Evolutionary conservation across 2,888 invertebrate species (phyloP).

Genomic region (Anarsia innoxiella): DNA sequence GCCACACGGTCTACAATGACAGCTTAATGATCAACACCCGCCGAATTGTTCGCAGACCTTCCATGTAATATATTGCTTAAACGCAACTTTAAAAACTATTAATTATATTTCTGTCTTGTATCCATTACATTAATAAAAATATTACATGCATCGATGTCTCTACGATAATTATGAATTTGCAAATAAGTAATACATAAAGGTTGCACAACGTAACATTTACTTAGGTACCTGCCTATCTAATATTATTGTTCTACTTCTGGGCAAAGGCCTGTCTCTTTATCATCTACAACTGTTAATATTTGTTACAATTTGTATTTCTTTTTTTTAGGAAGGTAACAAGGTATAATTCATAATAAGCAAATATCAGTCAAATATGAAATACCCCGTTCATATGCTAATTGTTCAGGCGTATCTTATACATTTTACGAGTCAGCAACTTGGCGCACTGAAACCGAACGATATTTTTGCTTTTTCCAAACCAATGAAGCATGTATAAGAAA

Average conservation of each 20-base stretch:
- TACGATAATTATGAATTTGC: too few relatives aligned
- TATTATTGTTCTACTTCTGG: too few relatives aligned
- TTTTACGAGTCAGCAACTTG: slow-evolving; percentile 13
- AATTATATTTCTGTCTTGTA: slow-evolving; percentile 10
- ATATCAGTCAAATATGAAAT: slow-evolving; percentile 9
- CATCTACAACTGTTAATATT: too few relatives aligned
- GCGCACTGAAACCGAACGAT: slow-evolving; percentile 6
- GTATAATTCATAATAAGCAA: too few relatives aligned
- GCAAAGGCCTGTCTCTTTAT: too few relatives aligned
- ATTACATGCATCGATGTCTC: too few relatives aligned
- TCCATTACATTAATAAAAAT: slow-evolving; percentile 12
- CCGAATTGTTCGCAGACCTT: slow-evolving; percentile 20
- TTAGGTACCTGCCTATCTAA: too few relatives aligned
- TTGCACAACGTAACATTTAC: too few relatives aligned
- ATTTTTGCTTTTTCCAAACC: slow-evolving; percentile 13
- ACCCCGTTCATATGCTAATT: slow-evolving; percentile 6
- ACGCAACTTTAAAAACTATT: slow-evolving; percentile 19
- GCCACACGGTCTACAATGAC: slow-evolving; percentile 15
- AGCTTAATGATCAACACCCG: slow-evolving; percentile 23
- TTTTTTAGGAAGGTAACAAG: too few relatives aligned
- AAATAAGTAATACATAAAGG: too few relatives aligned
- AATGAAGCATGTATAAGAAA: slow-evolving; percentile 15
- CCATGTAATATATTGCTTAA: slow-evolving; percentile 17
- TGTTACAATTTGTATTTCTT: too few relatives aligned
- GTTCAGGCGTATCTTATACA: slow-evolving; percentile 1